A percentile compares a stretch with the other conserved stretches of the same genome.
These are phyloP conservation scores for Nyctibius bracteatus DNA, from an alignment of 2,113 vertebrate species.

Conservation along the genomic window DNA sequence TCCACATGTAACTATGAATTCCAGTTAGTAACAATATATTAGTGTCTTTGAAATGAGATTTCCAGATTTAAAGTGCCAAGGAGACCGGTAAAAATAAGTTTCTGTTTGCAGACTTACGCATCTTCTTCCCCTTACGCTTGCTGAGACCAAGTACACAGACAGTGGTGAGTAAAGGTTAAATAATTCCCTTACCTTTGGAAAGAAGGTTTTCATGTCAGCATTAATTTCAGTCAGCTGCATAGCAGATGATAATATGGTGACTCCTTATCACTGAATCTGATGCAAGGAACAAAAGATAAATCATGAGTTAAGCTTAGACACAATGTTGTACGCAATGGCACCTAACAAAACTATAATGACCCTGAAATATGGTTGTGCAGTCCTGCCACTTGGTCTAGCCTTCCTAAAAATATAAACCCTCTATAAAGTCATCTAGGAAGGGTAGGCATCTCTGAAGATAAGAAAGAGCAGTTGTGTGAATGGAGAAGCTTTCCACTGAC, in stretches of 20 bases:
- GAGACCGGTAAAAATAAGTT: background rate
- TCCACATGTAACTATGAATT: background rate
- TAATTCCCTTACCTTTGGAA: background rate
- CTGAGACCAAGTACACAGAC: background rate
- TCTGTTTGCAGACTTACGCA: background rate
- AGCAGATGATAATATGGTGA: background rate
- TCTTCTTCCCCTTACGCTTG: background rate
- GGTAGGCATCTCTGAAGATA: background rate
- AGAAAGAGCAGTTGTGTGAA: background rate
- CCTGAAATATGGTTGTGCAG: background rate
- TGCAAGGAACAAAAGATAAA: background rate
- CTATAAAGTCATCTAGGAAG: background rate
- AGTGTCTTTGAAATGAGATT: background rate
- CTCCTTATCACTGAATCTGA: background rate
- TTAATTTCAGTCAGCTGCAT: conserved; percentile 20
- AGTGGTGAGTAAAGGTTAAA: background rate
- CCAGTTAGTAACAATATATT: background rate
- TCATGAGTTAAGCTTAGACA: background rate
- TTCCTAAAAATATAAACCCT: background rate
- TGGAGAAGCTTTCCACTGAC: background rate
- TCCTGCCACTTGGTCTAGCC: background rate
- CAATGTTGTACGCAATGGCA: background rate
- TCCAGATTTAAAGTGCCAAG: background rate
- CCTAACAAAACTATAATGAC: background rate
- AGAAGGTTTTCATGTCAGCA: background rate